Base-by-base conservation (phyloP, 1,140 invertebrate genomes). In the Glossosoma conforme region DNA sequence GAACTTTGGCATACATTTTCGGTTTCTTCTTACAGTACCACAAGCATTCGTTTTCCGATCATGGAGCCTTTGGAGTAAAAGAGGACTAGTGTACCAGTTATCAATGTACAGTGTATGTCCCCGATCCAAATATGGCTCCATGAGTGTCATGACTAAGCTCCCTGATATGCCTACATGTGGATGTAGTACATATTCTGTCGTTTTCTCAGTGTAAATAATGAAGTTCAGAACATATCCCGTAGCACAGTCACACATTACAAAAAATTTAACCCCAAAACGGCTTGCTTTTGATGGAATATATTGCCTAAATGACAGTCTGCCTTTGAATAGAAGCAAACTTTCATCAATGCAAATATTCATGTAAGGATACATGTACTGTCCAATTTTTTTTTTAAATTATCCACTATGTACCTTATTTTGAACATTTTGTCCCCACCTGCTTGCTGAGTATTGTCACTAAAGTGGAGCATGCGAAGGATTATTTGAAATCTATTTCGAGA, bases 211-310 rank as follows among this genome's bases (percentile, higher is more conserved):
- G 49, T 66, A 70, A 11, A 69, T 52, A 37, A 67, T 62, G 32
- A 64, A 61, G 21, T 65, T 60, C 17, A 69, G 41, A n/a, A 70
- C 56, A 54, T 58, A 62, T 14, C 62, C 61, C 11, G 62, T 69
- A 46, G 63, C 52, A 54, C 56, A 62, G 44, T 54, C 53, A 48
- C 44, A 50, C 56, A 64, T 44, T 19, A 56, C 49, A 40, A 58
- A 64, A 30, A 62, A 47, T 57, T 63, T 64, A 6, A 61, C 54
- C 17, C 56, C 62, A 42, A 62, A 62, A 22, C 54, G 42, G 44
- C 45, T 40, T 41, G 57, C 45, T 55, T 65, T 65, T 21, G 56
- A 56, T 11, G 56, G 59, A 24, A 64, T 55, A 50, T 50, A 63
- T 53, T 64, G 58, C 14, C 54, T 58, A 14, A 65, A 62, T 11